Evolutionary conservation across 2,888 invertebrate genomes (phyloP).

Genomic region (Rhamphomyia laevipes): DNA sequence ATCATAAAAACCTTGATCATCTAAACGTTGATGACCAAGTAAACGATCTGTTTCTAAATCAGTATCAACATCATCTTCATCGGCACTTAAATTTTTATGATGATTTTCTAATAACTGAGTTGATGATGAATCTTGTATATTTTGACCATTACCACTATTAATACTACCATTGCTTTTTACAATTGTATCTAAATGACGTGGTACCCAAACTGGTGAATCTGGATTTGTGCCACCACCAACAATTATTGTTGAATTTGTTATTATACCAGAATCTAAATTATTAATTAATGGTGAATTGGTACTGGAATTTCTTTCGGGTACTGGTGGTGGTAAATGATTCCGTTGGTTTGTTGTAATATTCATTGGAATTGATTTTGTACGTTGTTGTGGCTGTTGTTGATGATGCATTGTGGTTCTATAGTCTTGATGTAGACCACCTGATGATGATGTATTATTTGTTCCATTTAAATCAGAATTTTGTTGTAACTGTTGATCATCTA

Average conservation of each 20-base stretch:
- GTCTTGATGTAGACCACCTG: conserved; percentile 11
- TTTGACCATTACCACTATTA: not conserved
- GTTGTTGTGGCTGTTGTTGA: conserved; percentile 13
- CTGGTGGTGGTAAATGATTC: conserved; percentile 22
- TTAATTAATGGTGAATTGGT: conserved; percentile 35
- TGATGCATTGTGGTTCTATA: conserved; percentile 9
- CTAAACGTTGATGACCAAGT: conserved; percentile 85
- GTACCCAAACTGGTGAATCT: conserved; percentile 58
- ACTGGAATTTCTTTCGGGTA: conserved; percentile 28
- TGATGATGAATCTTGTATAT: conserved; percentile 26
- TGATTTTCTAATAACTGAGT: conserved; percentile 51
- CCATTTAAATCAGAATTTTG: not conserved
- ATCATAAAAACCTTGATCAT: conserved; percentile 80
- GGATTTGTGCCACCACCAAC: conserved; percentile 21
- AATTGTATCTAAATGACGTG: conserved; percentile 41
- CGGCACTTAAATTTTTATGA: conserved; percentile 54
- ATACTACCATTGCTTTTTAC: conserved; percentile 14
- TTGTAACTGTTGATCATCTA: conserved; percentile 17
- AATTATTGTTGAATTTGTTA: not conserved
- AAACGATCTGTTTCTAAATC: conserved; percentile 95
- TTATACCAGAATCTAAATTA: not conserved
- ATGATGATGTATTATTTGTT: not conserved
- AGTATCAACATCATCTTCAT: conserved; percentile 85
- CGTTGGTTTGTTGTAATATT: conserved; percentile 10
- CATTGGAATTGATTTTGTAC: conserved; percentile 15